Evolutionary conservation across 2,888 invertebrate genomes (phyloP).

Genomic region (Abrostola triplasia): DNA sequence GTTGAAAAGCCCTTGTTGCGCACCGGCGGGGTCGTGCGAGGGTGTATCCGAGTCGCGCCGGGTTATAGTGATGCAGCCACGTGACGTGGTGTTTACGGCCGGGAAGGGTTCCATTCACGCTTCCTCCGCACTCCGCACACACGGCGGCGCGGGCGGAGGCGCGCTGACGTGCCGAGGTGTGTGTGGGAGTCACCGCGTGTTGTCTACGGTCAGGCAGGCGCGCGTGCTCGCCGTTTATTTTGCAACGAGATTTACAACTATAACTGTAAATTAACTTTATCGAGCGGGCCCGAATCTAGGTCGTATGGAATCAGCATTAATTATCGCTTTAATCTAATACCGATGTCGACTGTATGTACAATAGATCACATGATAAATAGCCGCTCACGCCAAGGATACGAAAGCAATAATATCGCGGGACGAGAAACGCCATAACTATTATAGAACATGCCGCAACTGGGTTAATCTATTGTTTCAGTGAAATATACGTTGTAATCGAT

Average conservation of each 20-base stretch:
- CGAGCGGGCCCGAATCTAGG: slow-evolving; percentile 86
- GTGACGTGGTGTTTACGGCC: slow-evolving; percentile 71
- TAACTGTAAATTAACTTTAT: slow-evolving; percentile 88
- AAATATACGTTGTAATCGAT: slow-evolving; percentile 75
- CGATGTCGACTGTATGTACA: slow-evolving; percentile 84
- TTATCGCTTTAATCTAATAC: slow-evolving; percentile 87
- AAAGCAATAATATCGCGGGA: slow-evolving; percentile 74
- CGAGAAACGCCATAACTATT: slow-evolving; percentile 71
- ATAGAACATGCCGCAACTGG: slow-evolving; percentile 74
- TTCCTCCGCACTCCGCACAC: slow-evolving; percentile 52
- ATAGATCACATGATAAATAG: slow-evolving; percentile 88
- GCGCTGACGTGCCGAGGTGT: slow-evolving; percentile 63
- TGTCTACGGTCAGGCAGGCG: slow-evolving; percentile 85
- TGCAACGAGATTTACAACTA: slow-evolving; percentile 88
- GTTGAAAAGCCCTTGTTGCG: slow-evolving; percentile 51
- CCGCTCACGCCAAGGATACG: slow-evolving; percentile 84
- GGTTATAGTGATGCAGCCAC: slow-evolving; percentile 69
- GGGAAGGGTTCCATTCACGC: slow-evolving; percentile 76
- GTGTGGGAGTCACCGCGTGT: slow-evolving; percentile 82
- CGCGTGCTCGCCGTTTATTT: slow-evolving; percentile 83
- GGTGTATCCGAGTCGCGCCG: slow-evolving; percentile 57
- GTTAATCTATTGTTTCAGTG: slow-evolving; percentile 84
- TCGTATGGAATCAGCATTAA: slow-evolving; percentile 89
- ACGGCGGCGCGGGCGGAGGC: slow-evolving; percentile 42
- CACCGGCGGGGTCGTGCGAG: slow-evolving; percentile 48